Conservation (phyloP, 2,888 invertebrate species). For the Odontomyia ornata region DNA sequence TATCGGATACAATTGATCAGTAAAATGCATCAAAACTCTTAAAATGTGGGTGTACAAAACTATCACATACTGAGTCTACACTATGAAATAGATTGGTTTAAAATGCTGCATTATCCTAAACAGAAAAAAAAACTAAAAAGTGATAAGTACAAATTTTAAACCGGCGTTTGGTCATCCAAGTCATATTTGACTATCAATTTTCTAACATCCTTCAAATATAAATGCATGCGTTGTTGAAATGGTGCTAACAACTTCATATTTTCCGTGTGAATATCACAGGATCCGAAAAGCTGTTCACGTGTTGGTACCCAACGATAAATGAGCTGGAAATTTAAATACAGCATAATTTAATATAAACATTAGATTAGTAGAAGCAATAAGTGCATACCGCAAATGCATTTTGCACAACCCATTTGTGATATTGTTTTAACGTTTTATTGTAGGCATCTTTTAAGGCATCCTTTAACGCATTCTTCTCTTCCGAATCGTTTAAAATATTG, state of each 20-base stretch:
- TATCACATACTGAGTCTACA: too few species aligned
- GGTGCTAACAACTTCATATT: constrained; percentile 63
- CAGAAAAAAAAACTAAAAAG: not conserved
- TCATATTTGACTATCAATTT: constrained; percentile 68
- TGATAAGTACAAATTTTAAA: constrained; percentile 52
- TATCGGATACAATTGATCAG: constrained; percentile 52
- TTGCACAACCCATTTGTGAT: constrained; percentile 80
- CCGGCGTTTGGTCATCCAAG: constrained; percentile 65
- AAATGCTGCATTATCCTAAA: too few species aligned
- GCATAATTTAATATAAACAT: not conserved
- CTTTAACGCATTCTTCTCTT: constrained; percentile 67
- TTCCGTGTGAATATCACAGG: constrained; percentile 62
- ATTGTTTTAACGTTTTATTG: constrained; percentile 74
- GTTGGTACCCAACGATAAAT: constrained; percentile 73
- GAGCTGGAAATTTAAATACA: constrained; percentile 65
- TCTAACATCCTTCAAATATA: constrained; percentile 70
- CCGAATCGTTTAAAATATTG: constrained; percentile 60
- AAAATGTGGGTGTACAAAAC: not conserved
- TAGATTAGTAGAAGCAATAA: not conserved
- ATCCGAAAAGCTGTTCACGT: constrained; percentile 67
- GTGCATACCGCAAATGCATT: constrained; percentile 75
- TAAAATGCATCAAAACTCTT: constrained; percentile 41
- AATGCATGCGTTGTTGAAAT: constrained; percentile 68
- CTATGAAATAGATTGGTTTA: too few species aligned
- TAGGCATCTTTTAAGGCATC: constrained; percentile 74